Base-by-base conservation (phyloP, 1,140 invertebrate species). In the Zaprionus lachaisei region DNA sequence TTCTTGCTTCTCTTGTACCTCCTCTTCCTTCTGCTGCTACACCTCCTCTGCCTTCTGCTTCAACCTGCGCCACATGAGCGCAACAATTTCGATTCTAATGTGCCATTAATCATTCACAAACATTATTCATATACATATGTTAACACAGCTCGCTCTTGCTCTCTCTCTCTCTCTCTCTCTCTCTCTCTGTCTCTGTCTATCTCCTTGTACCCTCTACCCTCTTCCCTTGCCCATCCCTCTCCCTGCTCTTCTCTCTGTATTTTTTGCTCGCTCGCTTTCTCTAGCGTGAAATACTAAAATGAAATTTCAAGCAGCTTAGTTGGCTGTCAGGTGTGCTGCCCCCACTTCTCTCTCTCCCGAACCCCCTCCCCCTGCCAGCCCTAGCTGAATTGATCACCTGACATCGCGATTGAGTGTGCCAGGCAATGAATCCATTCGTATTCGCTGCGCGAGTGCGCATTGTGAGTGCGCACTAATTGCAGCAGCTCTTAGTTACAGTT, bases 21-120 rank as follows among this genome's bases (percentile, higher is more conserved):
- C 2, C 44, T 20, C n/a, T 20, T 51, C 12, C n/a, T n/a, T n/a
- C n/a, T 44, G 38, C 41, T n/a, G 14, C 7, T n/a, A 1, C 49
- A 37, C n/a, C 61, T 24, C 28, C 26, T 44, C 47, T 51, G 63
- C 14, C 37, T 28, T 14, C 44, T 31, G 14, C 26, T 58, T 41
- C 66, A 9, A 5, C 44, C 17, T 17, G 41, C 60, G 62, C 67
- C 62, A 67, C 56, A 72, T 55, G 44, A 68, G 73, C 81, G 89
- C 84, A 89, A 89, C 81, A 89, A 89, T 89, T 89, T 90, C 81
- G 81, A 90, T 89, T 89, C 84, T 89, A 89, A 89, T 89, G 84
- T 84, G 74, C 79, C 85, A 89, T 89, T 89, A 89, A 90, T 89
- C 84, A 89, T 89, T 89, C 85, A 90, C 85, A 90, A 90, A 90